phyloP scores from a whole-genome alignment of 37 sponge, comb jelly and placozoan species.

The Diacarnus erythraeanus region DNA sequence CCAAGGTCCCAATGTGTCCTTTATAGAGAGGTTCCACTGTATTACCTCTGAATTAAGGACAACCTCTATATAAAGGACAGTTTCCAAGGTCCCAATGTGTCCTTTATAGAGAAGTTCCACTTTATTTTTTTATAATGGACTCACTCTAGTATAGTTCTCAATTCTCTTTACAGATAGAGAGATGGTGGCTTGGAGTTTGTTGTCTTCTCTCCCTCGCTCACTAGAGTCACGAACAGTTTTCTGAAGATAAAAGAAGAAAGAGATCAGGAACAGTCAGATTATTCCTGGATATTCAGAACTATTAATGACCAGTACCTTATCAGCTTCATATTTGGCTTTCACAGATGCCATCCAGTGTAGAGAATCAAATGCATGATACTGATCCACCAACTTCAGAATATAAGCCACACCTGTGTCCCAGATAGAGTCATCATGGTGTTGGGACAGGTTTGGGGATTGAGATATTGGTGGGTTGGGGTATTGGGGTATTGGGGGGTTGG shows the following conservation, averaged over 20 bases:
- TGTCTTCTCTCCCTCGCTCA: constrained; percentile 61
- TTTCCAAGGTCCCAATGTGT: no score
- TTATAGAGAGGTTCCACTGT: not conserved
- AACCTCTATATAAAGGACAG: not conserved
- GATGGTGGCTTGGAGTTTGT: constrained; percentile 91
- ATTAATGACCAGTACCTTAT: no score
- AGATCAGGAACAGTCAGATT: not conserved
- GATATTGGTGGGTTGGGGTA: no score
- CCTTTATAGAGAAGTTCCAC: no score
- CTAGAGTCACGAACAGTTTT: constrained; percentile 31
- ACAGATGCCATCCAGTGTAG: constrained; percentile 97
- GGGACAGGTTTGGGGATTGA: not conserved
- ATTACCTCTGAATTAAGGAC: no score
- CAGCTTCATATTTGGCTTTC: constrained; percentile 66
- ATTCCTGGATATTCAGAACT: not conserved
- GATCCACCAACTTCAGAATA: constrained; percentile 95
- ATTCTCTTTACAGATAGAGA: constrained; percentile 86
- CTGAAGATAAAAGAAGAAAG: constrained; percentile 19
- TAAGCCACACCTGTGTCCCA: constrained; percentile 81
- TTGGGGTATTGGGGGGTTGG: no score
- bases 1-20: no score
- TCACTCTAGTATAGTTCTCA: constrained; percentile 67
- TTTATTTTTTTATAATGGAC: not conserved
- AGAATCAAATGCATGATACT: constrained; percentile 97
- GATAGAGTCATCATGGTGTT: not conserved